Conservation (phyloP, 1,140 invertebrate genomes). For the Carcinoscorpius rotundicauda region DNA sequence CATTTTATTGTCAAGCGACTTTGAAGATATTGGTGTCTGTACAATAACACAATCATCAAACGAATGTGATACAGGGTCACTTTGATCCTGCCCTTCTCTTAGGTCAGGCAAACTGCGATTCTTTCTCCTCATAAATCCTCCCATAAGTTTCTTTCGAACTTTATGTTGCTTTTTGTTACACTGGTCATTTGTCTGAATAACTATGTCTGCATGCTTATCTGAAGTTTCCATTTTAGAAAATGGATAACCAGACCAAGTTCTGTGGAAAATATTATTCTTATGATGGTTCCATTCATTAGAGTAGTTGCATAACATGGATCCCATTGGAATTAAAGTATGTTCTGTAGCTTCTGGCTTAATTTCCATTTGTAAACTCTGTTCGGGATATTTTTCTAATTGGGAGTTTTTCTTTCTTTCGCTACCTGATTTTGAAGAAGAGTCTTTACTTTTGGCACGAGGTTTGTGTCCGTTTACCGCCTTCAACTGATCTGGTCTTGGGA, state of each 20-base stretch:
- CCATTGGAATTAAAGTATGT: not conserved
- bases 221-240: conserved; percentile 6
- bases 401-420: too few relatives aligned
- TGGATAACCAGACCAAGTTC: conserved; percentile 20
- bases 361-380: too few relatives aligned
- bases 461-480: too few relatives aligned
- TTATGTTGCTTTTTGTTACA: conserved; percentile 75
- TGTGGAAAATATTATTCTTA: conserved; percentile 17
- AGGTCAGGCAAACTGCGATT: conserved; percentile 85
- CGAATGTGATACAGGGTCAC: conserved; percentile 6
- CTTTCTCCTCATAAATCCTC: conserved; percentile 70
- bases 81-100: conserved; percentile 47
- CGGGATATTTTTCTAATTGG: too few relatives aligned
- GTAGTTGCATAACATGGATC: conserved; percentile 18
- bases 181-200: too few relatives aligned
- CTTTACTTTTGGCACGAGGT: too few relatives aligned
- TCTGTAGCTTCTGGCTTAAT: too few relatives aligned
- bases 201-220: too few relatives aligned
- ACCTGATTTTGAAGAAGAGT: too few relatives aligned
- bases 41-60: conserved; percentile 16
- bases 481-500: too few relatives aligned
- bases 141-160: conserved; percentile 77
- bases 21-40: too few relatives aligned
- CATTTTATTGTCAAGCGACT: too few relatives aligned
- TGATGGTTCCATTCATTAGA: conserved; percentile 26